Base-by-base conservation (phyloP, 2,888 invertebrate genomes). In the Ennomos fuscantarius region DNA sequence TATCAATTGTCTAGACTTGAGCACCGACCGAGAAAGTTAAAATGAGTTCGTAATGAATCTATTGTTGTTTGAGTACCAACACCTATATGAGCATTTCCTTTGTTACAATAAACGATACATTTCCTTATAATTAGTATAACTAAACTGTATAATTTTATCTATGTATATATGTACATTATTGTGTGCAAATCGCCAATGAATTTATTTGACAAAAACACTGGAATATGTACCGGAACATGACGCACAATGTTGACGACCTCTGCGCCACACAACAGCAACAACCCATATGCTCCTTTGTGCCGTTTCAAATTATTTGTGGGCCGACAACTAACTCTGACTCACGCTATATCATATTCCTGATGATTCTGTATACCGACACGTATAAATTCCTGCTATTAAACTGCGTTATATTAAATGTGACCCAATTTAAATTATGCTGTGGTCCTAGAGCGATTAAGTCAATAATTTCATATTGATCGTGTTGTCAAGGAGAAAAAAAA, bases 231-330 rank as follows among this genome's bases (percentile, higher is more conserved):
- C 80, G 83, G 84, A 81, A 80, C 78, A 67, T 90, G 89, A 90
- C 84, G 81, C 87, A 87, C 73, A 72, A 73, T 81, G 84, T 69
- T 81, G 80, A 70, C 77, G 90, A 89, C 86, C 89, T 79, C 82
- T 73, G 76, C 55, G 41, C 53, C 49, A 54, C 75, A 73, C 74
- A 72, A 62, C 76, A 76, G 5, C 78, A 74, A 70, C 74, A 76
- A 73, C 76, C 74, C 80, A 78, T 74, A 70, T 79, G 78, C 66
- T 77, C 87, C 58, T 89, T 89, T 90, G 89, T 90, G 77, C 73
- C 71, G 74, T 79, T 82, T 79, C 75, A 78, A 78, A 81, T 79
- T 75, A 82, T 84, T 86, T 81, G 85, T 85, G 83, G 82, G 81
- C 76, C 79, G 84, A 66, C 74, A 72, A 62, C 74, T 76, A 75